Base-by-base conservation (phyloP, 1,140 invertebrate genomes). In the Holotrichia oblita region DNA sequence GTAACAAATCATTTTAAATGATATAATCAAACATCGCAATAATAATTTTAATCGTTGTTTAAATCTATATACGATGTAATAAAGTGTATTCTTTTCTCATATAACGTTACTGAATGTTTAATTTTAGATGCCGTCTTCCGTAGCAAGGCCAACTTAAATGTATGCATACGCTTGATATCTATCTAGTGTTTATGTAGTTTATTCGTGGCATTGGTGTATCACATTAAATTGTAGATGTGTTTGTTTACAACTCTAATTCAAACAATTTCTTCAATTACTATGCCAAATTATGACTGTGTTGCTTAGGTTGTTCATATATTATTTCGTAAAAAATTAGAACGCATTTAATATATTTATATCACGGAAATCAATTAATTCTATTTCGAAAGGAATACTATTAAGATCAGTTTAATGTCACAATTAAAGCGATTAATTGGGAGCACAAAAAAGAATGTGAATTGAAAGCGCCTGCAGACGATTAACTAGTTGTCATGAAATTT, bases 301-400 rank as follows among this genome's bases (percentile, higher is more conserved):
- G 27, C 61, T 69, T 34, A 27, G 8, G 22, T 24, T 27, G 12
- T 27, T 27, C 61, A 20, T 55, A 55, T 17, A 55, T 10, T 34
- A 27, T 69, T 69, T 69, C 22, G 27, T 69, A 69, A 69, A 69
- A 69, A 34, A 69, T 69, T 69, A 34, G 61, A 69, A 69, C 61
- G 61, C 27, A 69, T 69, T 69, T 69, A 22, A 69, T 69, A 10
- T 69, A 69, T 69, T 69, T 14, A 69, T 69, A 34, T 34, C 22
- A 69, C 61, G 27, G 61, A 69, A 69, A 69, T 69, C 61, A 69
- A 69, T 69, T 69, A 69, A 69, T 69, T 22, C 61, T 69, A 69
- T 69, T 69, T 24, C 20, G 61, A 34, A 69, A 69, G 8, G 7
- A 69, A 34, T 69, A 27, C 8, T 69, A 69, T 69, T 10, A 34